Evolutionary conservation across 2,113 vertebrate genomes (phyloP).

Genomic region (Antidorcas marsupialis): DNA sequence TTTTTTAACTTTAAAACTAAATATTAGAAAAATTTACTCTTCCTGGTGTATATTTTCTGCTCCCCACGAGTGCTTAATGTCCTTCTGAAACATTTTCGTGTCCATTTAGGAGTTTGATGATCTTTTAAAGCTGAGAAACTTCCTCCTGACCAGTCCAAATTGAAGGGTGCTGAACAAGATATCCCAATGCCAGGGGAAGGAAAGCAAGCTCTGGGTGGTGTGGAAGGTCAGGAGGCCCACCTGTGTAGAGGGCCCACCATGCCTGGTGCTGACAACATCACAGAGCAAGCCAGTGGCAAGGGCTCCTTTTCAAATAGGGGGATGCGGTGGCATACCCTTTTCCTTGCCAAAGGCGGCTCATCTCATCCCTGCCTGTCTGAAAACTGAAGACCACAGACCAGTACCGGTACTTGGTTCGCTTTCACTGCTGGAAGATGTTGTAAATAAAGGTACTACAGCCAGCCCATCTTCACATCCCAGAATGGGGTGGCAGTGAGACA

Average conservation of each 20-base stretch:
- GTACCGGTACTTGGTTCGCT: not conserved
- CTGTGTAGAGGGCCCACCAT: not conserved
- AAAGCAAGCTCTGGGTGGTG: not conserved
- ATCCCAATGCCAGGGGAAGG: not conserved
- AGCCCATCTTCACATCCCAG: not conserved
- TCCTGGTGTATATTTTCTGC: not conserved
- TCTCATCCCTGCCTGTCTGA: not conserved
- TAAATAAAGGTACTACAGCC: not conserved
- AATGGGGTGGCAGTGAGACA: not conserved
- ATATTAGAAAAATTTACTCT: not conserved
- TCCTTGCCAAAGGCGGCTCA: not conserved
- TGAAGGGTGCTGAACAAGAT: not conserved
- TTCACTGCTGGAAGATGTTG: not conserved
- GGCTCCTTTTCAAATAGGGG: not conserved
- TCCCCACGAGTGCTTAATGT: not conserved
- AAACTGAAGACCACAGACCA: not conserved
- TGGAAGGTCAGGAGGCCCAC: not conserved
- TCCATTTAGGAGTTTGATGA: not conserved
- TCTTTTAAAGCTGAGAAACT: not conserved
- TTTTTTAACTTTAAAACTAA: not conserved
- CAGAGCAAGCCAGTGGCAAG: not conserved
- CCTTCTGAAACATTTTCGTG: not conserved
- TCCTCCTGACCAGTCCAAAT: not conserved
- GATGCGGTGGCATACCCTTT: not conserved
- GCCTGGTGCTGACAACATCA: accelerated